Percentiles rank a stretch among this genome's conserved stretches.
Conservation (phyloP, 2,113 vertebrate species). For the Pedionomus torquatus region DNA sequence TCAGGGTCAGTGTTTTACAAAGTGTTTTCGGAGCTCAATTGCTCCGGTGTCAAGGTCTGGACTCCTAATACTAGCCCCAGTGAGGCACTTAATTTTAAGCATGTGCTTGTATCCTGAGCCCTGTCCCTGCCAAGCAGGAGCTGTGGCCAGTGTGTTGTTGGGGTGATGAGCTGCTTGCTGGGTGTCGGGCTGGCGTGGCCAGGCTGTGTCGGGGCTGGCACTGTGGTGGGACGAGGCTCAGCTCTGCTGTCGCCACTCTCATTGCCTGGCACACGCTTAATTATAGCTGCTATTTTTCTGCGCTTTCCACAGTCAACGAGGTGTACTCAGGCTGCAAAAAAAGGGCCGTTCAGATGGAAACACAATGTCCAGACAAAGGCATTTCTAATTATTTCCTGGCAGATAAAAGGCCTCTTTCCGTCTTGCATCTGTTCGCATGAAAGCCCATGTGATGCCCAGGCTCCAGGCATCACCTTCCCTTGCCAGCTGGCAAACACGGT, state of each 20-base stretch:
- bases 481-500: neutral
- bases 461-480: neutral
- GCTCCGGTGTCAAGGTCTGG: neutral
- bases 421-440: neutral
- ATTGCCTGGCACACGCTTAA: neutral
- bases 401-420: slow-evolving; percentile 12
- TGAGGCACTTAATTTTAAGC: neutral
- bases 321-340: neutral
- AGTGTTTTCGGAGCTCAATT: slow-evolving; percentile 2
- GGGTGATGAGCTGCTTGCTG: neutral
- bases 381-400: slow-evolving; percentile 30
- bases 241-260: accelerated
- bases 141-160: neutral
- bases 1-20: neutral
- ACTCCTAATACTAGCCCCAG: neutral
- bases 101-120: accelerated
- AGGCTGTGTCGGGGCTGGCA: neutral
- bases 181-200: accelerated
- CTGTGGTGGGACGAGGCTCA: neutral
- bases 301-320: accelerated
- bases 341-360: neutral
- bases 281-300: neutral
- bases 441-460: neutral
- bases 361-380: neutral
- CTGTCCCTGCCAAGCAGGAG: neutral